A percentile compares a stretch with the other conserved stretches of the same genome.
Evolutionary conservation across 2,888 invertebrate species (phyloP).

Genomic region (Copidosoma aretas): DNA sequence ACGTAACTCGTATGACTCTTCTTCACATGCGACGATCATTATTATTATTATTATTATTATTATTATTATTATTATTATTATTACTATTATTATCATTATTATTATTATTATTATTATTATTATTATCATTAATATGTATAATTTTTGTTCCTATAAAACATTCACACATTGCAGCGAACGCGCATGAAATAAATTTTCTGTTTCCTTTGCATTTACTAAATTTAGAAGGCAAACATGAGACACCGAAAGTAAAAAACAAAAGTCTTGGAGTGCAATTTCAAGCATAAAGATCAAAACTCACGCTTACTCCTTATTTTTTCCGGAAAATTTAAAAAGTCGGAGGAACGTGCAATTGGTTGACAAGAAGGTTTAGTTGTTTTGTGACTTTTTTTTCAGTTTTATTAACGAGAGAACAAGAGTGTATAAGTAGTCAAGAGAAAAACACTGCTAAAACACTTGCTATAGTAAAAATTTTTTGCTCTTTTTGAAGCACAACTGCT

Average conservation of each 20-base stretch:
- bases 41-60: slow-evolving; percentile 2
- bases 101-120: too few relatives aligned
- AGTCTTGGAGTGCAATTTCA: neutral
- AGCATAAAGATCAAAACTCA: slow-evolving; percentile 3
- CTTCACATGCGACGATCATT: slow-evolving; percentile 16
- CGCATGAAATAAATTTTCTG: slow-evolving; percentile 19
- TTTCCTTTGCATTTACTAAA: neutral
- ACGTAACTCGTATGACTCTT: slow-evolving; percentile 8
- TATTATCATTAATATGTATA: neutral
- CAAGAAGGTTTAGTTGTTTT: slow-evolving; percentile 10
- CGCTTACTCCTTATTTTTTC: slow-evolving; percentile 8
- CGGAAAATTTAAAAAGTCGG: neutral
- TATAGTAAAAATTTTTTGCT: slow-evolving; percentile 42
- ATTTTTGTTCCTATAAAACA: slow-evolving; percentile 25
- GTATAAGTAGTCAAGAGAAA: slow-evolving; percentile 45
- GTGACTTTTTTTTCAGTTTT: slow-evolving; percentile 41
- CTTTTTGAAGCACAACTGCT: neutral
- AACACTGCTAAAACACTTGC: slow-evolving; percentile 47
- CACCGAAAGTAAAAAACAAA: neutral
- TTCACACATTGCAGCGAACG: slow-evolving; percentile 27
- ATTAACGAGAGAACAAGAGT: slow-evolving; percentile 54
- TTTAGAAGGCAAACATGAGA: slow-evolving; percentile 9
- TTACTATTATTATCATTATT: too few relatives aligned
- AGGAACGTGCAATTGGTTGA: slow-evolving; percentile 12
- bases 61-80: too few relatives aligned